phyloP scores from a whole-genome alignment of 2,113 vertebrate species.

The Sinocyclocheilus rhinocerous region DNA sequence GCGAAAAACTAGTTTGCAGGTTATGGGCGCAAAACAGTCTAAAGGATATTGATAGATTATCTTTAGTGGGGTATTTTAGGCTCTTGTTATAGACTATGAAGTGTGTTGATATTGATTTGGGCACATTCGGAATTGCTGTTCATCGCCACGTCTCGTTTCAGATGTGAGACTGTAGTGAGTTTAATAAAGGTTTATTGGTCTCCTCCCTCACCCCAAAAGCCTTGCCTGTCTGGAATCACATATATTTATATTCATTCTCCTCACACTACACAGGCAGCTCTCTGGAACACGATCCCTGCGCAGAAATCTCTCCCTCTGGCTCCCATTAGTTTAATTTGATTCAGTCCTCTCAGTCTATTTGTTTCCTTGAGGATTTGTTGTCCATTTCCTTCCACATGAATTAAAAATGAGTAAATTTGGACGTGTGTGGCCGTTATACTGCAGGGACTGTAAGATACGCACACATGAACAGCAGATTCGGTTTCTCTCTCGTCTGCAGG shows the following conservation, averaged over 20 bases:
- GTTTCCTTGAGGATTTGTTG: conserved; percentile 29
- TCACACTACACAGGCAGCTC: neutral
- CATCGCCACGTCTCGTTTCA: conserved; percentile 39
- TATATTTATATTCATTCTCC: conserved; percentile 26
- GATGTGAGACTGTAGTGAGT: neutral
- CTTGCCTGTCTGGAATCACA: conserved; percentile 2
- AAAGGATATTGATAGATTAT: conserved; percentile 34
- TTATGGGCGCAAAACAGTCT: conserved; percentile 11
- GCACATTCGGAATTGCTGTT: conserved; percentile 33
- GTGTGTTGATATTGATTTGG: conserved; percentile 34
- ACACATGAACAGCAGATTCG: neutral
- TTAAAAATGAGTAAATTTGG: conserved; percentile 18
- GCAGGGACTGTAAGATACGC: neutral
- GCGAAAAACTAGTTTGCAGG: conserved; percentile 39
- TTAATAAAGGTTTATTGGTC: conserved; percentile 30
- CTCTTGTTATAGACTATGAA: conserved; percentile 42
- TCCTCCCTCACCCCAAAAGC: conserved; percentile 6
- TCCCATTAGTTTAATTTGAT: conserved; percentile 13
- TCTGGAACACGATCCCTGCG: neutral
- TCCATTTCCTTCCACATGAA: conserved; percentile 5
- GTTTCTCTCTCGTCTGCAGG: conserved; percentile 65
- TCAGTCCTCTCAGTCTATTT: conserved; percentile 4
- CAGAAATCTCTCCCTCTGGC: neutral
- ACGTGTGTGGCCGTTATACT: neutral
- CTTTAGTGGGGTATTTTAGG: conserved; percentile 30